These are phyloP conservation scores for Prenolepis imparis DNA, from an alignment of 2,888 invertebrate species.

Conservation along the genomic window DNA sequence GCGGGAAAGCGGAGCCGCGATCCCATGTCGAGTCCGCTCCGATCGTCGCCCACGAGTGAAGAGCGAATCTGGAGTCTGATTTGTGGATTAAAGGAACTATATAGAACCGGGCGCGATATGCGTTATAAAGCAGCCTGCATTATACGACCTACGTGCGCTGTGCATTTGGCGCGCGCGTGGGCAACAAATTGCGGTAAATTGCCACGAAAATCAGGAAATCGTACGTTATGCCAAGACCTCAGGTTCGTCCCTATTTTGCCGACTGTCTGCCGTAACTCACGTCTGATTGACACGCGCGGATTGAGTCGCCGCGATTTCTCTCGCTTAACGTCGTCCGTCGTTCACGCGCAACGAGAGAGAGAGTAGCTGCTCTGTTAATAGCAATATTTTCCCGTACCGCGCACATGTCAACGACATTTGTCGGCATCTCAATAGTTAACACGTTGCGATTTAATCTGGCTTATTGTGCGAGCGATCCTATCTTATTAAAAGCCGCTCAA, in stretches of 20 bases:
- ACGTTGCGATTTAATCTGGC: neutral
- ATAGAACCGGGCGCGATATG: constrained; percentile 51
- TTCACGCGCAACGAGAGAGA: neutral
- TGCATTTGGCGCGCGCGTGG: constrained; percentile 78
- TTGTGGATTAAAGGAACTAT: constrained; percentile 73
- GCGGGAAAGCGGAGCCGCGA: constrained; percentile 60
- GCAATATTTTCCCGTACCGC: no score
- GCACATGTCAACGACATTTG: neutral
- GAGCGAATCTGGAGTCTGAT: constrained; percentile 69
- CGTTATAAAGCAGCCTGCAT: constrained; percentile 57
- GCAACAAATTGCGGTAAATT: constrained; percentile 83
- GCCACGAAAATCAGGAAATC: constrained; percentile 83
- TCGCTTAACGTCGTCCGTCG: neutral
- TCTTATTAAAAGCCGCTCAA: neutral
- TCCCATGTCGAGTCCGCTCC: constrained; percentile 60
- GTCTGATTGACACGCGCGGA: constrained; percentile 64
- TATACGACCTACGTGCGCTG: constrained; percentile 79
- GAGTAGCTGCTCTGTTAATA: neutral
- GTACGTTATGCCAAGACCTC: constrained; percentile 67
- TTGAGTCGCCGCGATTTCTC: constrained; percentile 39
- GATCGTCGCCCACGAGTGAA: constrained; percentile 63
- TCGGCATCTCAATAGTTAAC: neutral
- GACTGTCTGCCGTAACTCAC: constrained; percentile 30
- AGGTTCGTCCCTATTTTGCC: constrained; percentile 41
- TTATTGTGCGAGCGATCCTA: neutral